Evolutionary conservation across 2,888 invertebrate genomes (phyloP), one percentile per base, ranked within the genome.

Genomic region (Nemotelus pantherinus): DNA sequence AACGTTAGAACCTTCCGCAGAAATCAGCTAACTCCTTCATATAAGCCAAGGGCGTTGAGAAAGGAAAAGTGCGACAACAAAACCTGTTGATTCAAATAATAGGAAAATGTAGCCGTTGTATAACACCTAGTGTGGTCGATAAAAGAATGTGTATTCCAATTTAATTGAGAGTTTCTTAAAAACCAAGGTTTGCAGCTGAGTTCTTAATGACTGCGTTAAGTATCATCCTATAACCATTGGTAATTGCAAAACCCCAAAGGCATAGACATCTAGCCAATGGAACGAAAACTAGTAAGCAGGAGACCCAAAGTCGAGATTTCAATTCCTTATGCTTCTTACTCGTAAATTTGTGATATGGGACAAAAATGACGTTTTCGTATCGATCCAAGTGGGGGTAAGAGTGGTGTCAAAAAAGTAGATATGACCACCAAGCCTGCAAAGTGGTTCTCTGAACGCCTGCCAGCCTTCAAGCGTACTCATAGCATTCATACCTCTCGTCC

Each of bases 281-380:
- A 25, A 25, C 25, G 25, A 25, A 25, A 25, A 25, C 25, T 25
- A 25, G 25, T 25, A 25, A 25, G 25, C 25, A 25, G 25, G 25
- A 25, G 25, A 25, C 25, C 25, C 25, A 25, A 25, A 25, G 25
- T 25, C 25, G 25, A 25, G 25, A 25, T 25, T 25, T 25, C 25
- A 25, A 25, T 25, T 25, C 25, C 25, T 25, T 25, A 25, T 25
- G 25, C 25, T 43, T 70, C 53, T 44, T 53, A 50, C 6, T 41
- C 10, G 70, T 70, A 47, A 48, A 43, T 55, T 67, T 77, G 50
- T 44, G 65, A 80, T 80, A 65, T 80, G 77, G 80, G 78, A 71
- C 78, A 77, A 48, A 70, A 76, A 48, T 80, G 77, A 78, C 77
- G 77, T 78, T 78, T 67, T 39, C 68, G 50, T 80, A 80, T 80